Percentiles rank a stretch among this genome's conserved stretches.
Conservation (phyloP, 2,113 vertebrate genomes). For the Sardina pilchardus region DNA sequence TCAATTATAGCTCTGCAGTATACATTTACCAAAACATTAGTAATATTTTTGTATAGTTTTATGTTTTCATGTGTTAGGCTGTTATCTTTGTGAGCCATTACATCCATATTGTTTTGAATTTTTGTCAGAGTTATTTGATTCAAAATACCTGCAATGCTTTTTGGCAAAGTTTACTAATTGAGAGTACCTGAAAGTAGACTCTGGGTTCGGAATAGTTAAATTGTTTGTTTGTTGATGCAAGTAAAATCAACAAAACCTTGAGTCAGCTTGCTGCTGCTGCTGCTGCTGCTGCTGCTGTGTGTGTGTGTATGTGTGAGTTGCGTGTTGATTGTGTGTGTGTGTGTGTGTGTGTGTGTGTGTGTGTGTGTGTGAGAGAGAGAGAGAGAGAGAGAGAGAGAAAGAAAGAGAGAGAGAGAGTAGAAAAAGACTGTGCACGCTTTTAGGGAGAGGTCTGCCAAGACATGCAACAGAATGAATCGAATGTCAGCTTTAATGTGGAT, state of each 20-base stretch:
- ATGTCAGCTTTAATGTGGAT: conserved; percentile 44
- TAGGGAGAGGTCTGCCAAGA: conserved; percentile 5
- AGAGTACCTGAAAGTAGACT: background rate
- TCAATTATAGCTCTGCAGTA: too few relatives aligned
- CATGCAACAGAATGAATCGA: conserved; percentile 23
- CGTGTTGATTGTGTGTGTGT: conserved; percentile 18
- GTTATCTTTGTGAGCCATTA: too few relatives aligned
- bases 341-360: background rate
- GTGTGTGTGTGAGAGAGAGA: background rate
- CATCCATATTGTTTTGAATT: too few relatives aligned
- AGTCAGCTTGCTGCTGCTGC: background rate
- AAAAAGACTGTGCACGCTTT: background rate
- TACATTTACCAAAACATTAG: too few relatives aligned
- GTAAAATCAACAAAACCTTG: conserved; percentile 14
- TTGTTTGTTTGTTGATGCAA: conserved; percentile 1
- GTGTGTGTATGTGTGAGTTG: background rate
- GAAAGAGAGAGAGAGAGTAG: background rate
- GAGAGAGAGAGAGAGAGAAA: background rate
- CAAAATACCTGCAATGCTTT: background rate
- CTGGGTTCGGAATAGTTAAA: background rate
- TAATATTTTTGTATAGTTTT: too few relatives aligned
- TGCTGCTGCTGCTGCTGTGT: background rate
- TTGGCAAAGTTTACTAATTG: background rate
- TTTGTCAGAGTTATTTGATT: background rate
- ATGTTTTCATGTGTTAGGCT: too few relatives aligned